Percentiles rank a stretch among this genome's conserved stretches.
Evolutionary conservation across 2,888 invertebrate species (phyloP).

Genomic region (Anaspis maculata): DNA sequence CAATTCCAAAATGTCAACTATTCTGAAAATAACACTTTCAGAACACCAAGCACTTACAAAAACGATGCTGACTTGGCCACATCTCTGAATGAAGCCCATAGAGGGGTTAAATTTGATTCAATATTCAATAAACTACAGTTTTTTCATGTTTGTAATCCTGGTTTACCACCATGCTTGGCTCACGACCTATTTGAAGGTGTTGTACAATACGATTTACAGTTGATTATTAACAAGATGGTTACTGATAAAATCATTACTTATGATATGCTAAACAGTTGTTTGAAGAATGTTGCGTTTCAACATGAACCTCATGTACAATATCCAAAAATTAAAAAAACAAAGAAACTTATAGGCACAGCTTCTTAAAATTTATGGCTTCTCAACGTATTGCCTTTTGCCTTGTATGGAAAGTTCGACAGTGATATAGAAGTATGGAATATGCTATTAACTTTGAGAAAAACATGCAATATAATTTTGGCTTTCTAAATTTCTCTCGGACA

Average conservation of each 20-base stretch:
- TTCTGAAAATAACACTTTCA: no score
- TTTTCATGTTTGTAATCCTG: constrained; percentile 19
- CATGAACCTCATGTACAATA: neutral
- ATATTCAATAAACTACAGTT: constrained; percentile 16
- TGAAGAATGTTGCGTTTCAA: neutral
- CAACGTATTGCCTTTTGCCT: neutral
- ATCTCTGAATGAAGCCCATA: neutral
- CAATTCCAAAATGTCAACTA: no score
- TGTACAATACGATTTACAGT: constrained; percentile 16
- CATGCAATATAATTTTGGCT: neutral
- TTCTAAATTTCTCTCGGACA: neutral
- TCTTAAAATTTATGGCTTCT: neutral
- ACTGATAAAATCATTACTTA: constrained; percentile 6
- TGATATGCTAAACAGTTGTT: constrained; percentile 8
- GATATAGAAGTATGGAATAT: neutral
- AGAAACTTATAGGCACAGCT: neutral
- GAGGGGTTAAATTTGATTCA: constrained; percentile 13
- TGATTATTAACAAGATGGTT: constrained; percentile 14
- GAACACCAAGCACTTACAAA: neutral
- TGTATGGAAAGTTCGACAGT: neutral
- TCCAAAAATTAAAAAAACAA: neutral
- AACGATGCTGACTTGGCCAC: constrained; percentile 1
- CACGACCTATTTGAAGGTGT: constrained; percentile 20
- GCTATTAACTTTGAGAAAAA: neutral
- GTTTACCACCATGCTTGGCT: constrained; percentile 15